Evolutionary conservation across 92 coral and sea anemone genomes (phyloP), one percentile per base, ranked within the genome.

Genomic region (Parazoanthus darwini): DNA sequence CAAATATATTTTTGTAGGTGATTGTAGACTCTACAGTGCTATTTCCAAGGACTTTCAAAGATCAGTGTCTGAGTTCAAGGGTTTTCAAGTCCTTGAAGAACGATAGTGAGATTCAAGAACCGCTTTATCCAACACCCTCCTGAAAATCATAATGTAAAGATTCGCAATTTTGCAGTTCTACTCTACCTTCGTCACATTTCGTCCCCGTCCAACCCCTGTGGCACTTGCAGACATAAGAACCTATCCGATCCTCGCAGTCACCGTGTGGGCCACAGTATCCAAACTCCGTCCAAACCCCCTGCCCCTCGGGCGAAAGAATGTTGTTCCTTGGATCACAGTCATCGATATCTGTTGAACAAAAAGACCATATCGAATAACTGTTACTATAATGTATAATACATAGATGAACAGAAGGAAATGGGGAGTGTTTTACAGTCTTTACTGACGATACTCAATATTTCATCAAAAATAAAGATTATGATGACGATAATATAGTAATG

Each of bases 211-310:
- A 96, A 9, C 98, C 98, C 46, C 76, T 89, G 85, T 94, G 89
- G 71, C 98, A 96, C 71, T 72, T 83, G 68, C 98, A 96, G 39
- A 92, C 50, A 66, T 96, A 93, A 9, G 78, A 65, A 18, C 23
- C 74, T 23, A 90, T 91, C 22, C 92, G 91, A 84, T 96, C 98
- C 18, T 93, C 86, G 72, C 98, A 96, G 0, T 79, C 86, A 13
- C 98, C 98, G 65, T 96, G 91, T 20, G 80, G 96, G 0, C 98
- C 98, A 87, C 98, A 96, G 78, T 90, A 93, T 43, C 96, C 98
- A 86, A 81, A 88, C 72, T 90, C 93, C 13, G 92, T 92, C 89
- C 92, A 85, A 1, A 82, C 71, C 23, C 91, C 85, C 26, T 92
- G 81, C 13, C 94, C 94, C 86, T 96, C 98, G 42, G 37, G 48